Evolutionary conservation across 2,113 vertebrate genomes (phyloP).

Genomic region (Myanophis thanlyinensis): DNA sequence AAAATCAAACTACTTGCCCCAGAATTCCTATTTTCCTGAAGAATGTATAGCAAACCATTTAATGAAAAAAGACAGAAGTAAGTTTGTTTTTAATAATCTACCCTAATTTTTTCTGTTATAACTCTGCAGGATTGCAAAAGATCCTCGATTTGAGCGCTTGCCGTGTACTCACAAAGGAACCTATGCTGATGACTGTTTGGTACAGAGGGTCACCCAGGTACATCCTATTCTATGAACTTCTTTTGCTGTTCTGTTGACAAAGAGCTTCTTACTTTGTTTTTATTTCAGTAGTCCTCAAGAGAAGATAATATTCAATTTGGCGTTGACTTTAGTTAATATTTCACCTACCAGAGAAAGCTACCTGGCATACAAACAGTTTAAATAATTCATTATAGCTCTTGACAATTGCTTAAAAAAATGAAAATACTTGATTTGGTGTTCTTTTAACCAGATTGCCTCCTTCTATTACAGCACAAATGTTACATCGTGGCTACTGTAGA

Average conservation of each 20-base stretch:
- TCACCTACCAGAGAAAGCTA: background rate
- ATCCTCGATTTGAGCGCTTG: slow-evolving; percentile 92
- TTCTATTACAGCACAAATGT: slow-evolving; percentile 88
- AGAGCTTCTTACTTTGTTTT: background rate
- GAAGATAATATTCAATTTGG: background rate
- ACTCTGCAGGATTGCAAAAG: slow-evolving; percentile 88
- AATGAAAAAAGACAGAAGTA: background rate
- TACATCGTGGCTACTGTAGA: slow-evolving; percentile 98
- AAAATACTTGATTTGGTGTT: background rate
- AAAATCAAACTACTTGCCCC: background rate
- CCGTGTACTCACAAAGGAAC: slow-evolving; percentile 94
- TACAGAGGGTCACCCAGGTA: slow-evolving; percentile 98
- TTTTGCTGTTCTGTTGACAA: background rate
- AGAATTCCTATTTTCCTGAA: background rate
- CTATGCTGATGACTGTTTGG: slow-evolving; percentile 97
- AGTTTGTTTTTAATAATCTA: background rate
- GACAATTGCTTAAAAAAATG: background rate
- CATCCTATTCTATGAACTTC: slow-evolving; percentile 9
- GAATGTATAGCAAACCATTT: background rate
- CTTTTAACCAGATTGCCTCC: fast-evolving
- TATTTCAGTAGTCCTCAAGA: slow-evolving; percentile 18
- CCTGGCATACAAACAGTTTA: background rate
- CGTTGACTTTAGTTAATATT: background rate
- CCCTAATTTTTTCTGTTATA: slow-evolving; percentile 9
- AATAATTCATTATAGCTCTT: background rate